These are phyloP conservation scores for Strigops habroptila DNA, from an alignment of 2,113 vertebrate species.

Conservation along the genomic window DNA sequence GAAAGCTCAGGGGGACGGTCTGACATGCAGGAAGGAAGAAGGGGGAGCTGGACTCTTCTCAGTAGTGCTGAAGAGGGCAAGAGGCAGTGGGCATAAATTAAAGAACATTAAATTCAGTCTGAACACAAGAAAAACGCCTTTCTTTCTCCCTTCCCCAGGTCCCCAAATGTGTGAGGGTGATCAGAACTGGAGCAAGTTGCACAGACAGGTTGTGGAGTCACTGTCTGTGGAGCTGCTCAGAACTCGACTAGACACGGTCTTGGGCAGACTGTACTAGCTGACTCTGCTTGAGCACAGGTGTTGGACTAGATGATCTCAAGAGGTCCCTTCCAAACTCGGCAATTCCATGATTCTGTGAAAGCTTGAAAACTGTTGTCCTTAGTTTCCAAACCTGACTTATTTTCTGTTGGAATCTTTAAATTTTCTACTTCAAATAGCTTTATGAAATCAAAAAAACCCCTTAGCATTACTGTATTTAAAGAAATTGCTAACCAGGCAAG, in stretches of 20 bases:
- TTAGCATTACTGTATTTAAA: neutral
- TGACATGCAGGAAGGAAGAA: neutral
- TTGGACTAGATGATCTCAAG: neutral
- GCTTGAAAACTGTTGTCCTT: neutral
- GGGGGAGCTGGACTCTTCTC: neutral
- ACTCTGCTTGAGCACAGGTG: neutral
- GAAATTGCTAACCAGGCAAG: neutral
- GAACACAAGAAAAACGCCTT: neutral
- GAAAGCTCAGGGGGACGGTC: neutral
- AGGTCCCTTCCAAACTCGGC: neutral
- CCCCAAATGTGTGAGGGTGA: neutral
- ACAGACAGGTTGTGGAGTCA: neutral
- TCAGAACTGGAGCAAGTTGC: neutral
- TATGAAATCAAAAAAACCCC: neutral
- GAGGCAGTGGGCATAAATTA: neutral
- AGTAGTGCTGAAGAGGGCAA: neutral
- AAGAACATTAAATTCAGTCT: neutral
- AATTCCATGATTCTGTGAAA: neutral
- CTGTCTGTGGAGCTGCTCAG: neutral
- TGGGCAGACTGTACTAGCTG: neutral
- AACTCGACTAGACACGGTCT: neutral
- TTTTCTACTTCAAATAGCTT: neutral
- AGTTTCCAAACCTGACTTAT: neutral
- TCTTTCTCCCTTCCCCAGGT: neutral
- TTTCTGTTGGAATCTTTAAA: neutral